phyloP scores from a whole-genome alignment of 2,113 vertebrate genomes.

The Spheniscus mendiculus region DNA sequence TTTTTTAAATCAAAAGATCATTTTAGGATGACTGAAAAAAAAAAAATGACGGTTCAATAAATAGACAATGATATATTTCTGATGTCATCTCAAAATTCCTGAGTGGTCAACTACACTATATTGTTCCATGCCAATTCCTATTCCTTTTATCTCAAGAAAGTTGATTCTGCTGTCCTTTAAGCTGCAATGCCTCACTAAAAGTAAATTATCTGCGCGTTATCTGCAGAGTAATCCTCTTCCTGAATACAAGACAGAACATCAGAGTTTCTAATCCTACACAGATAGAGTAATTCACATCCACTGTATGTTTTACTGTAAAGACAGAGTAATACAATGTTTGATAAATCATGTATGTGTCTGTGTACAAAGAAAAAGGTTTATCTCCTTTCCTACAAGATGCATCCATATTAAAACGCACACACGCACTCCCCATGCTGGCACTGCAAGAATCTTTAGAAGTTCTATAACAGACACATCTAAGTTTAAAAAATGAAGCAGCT shows the following conservation, averaged over 20 bases:
- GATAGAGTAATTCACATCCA: background rate
- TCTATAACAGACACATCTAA: constrained; percentile 48
- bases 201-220: constrained; percentile 4
- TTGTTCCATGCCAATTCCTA: background rate
- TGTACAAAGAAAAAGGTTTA: background rate
- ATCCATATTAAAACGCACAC: background rate
- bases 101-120: background rate
- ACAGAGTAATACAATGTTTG: background rate
- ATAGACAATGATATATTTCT: background rate
- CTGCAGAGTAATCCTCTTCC: constrained; percentile 18
- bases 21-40: background rate
- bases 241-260: constrained; percentile 27
- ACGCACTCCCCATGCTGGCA: background rate
- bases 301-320: background rate
- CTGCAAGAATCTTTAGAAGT: constrained; percentile 21
- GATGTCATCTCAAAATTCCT: background rate
- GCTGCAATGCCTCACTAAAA: background rate
- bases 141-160: constrained; percentile 1
- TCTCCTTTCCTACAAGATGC: constrained; percentile 29
- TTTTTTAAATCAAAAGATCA: background rate
- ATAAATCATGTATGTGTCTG: background rate
- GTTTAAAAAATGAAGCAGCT: constrained; percentile 47
- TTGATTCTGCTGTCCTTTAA: constrained; percentile 37
- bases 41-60: constrained; percentile 19
- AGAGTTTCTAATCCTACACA: constrained; percentile 42